phyloP scores from a whole-genome alignment of 2,888 invertebrate genomes.

The Sphecodes monilicornis region DNA sequence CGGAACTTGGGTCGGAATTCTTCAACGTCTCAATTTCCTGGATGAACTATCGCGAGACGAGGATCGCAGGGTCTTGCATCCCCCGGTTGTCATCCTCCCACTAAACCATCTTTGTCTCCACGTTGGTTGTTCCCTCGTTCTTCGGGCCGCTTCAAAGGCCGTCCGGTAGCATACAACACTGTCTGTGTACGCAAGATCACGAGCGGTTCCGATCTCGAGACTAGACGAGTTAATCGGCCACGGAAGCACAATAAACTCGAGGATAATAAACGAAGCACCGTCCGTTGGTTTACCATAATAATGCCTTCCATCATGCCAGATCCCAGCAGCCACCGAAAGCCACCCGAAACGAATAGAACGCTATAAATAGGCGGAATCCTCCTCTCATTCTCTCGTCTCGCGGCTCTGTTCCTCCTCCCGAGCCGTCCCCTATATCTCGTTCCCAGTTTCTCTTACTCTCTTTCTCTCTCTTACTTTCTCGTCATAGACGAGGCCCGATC shows the following conservation, averaged over 20 bases:
- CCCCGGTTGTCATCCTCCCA: constrained; percentile 2
- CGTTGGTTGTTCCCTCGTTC: not conserved
- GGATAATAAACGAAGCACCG: constrained; percentile 82
- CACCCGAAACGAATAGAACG: constrained; percentile 80
- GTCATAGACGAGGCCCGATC: constrained; percentile 72
- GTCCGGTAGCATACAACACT: constrained; percentile 2
- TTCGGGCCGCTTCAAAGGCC: constrained; percentile 31
- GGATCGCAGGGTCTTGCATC: not conserved
- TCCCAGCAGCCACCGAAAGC: constrained; percentile 76
- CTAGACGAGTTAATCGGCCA: constrained; percentile 82
- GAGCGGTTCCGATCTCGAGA: constrained; percentile 72
- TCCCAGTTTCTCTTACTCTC: constrained; percentile 2
- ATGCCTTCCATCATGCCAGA: constrained; percentile 78
- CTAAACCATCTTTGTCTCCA: constrained; percentile 6
- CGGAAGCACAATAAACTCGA: constrained; percentile 82
- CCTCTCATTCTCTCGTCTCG: constrained; percentile 53
- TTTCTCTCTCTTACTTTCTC: constrained; percentile 37
- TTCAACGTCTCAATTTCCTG: not conserved
- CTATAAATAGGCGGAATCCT: constrained; percentile 75
- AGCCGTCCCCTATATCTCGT: constrained; percentile 25
- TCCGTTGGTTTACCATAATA: constrained; percentile 81
- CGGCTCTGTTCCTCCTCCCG: constrained; percentile 48
- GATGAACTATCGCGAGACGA: not conserved
- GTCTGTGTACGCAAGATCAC: constrained; percentile 35
- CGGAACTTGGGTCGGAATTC: not conserved